These are phyloP conservation scores for Sorex fumeus DNA, from an alignment of 2,113 vertebrate genomes.

Conservation along the genomic window DNA sequence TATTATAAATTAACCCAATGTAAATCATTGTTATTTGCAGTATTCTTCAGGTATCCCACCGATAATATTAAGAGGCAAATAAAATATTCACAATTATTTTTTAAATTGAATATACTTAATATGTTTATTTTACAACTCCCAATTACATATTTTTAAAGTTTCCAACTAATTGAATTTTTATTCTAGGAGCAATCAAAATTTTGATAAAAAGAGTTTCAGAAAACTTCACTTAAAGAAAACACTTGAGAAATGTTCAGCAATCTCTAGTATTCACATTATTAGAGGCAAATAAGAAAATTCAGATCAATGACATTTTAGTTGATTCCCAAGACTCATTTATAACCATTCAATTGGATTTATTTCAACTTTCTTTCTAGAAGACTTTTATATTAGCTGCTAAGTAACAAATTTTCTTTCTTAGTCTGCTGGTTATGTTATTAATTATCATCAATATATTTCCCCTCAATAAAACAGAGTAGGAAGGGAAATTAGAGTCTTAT, in stretches of 20 bases:
- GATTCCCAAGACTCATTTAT: slow-evolving; percentile 31
- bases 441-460: neutral
- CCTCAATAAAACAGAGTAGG: slow-evolving; percentile 31
- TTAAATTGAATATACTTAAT: slow-evolving; percentile 53
- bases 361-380: slow-evolving; percentile 51
- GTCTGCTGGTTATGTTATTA: slow-evolving; percentile 44
- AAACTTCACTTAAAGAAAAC: slow-evolving; percentile 41
- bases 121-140: slow-evolving; percentile 40
- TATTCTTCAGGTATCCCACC: slow-evolving; percentile 11
- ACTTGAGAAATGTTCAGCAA: slow-evolving; percentile 22
- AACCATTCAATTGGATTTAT: slow-evolving; percentile 46
- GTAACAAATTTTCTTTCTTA: slow-evolving; percentile 36
- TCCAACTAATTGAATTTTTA: slow-evolving; percentile 52
- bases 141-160: slow-evolving; percentile 52
- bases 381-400: slow-evolving; percentile 39
- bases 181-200: slow-evolving; percentile 29
- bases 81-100: slow-evolving; percentile 42
- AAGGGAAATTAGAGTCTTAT: slow-evolving; percentile 56
- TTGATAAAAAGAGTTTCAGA: slow-evolving; percentile 40
- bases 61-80: slow-evolving; percentile 44
- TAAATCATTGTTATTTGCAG: neutral
- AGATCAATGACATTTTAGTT: slow-evolving; percentile 56
- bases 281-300: slow-evolving; percentile 46
- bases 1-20: neutral
- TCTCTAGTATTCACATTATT: slow-evolving; percentile 25